A percentile compares a stretch with the other conserved stretches of the same genome.
These are phyloP conservation scores for Kryptolebias marmoratus DNA, from an alignment of 2,113 vertebrate species.

Conservation along the genomic window DNA sequence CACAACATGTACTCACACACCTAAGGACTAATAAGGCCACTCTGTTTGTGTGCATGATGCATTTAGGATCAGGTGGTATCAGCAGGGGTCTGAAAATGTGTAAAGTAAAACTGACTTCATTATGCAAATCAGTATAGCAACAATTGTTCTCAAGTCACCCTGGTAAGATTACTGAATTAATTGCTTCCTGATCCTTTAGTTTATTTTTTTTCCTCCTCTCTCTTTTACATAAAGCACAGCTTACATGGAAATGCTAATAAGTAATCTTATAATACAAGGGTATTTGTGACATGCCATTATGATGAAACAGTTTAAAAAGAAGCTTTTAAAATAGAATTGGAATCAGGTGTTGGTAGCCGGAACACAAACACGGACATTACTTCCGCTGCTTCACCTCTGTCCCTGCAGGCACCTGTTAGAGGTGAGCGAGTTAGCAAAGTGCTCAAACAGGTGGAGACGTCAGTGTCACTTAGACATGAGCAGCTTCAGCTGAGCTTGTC, in stretches of 20 bases:
- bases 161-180: constrained; percentile 58
- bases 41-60: constrained; percentile 63
- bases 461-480: constrained; percentile 55
- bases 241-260: background rate
- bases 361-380: constrained; percentile 49
- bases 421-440: constrained; percentile 60
- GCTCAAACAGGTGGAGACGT: constrained; percentile 63
- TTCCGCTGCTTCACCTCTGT: constrained; percentile 43
- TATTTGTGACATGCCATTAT: background rate
- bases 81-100: constrained; percentile 37
- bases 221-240: constrained; percentile 38
- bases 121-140: constrained; percentile 60
- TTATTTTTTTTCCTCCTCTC: constrained; percentile 4
- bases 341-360: constrained; percentile 60
- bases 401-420: constrained; percentile 52
- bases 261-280: constrained; percentile 6
- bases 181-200: constrained; percentile 43
- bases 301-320: background rate
- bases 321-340: constrained; percentile 14
- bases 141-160: constrained; percentile 53
- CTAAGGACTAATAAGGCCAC: constrained; percentile 70
- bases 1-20: constrained; percentile 46
- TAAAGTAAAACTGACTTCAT: constrained; percentile 67
- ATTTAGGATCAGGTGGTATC: constrained; percentile 60
- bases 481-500: constrained; percentile 55